Evolutionary conservation across 2,113 vertebrate genomes (phyloP).

Genomic region (Xiphophorus maculatus): DNA sequence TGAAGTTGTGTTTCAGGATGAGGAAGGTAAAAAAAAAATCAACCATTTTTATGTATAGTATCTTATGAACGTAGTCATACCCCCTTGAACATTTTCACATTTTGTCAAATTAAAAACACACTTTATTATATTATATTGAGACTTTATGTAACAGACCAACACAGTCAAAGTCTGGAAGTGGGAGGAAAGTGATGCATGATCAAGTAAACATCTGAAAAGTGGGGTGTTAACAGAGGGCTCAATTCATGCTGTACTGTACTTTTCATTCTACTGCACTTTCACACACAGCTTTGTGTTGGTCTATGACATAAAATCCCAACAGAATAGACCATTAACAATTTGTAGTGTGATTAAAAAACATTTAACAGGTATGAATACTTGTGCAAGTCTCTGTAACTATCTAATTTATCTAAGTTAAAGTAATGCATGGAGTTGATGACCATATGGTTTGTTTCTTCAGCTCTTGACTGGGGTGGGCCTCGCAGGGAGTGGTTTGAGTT

Average conservation of each 20-base stretch:
- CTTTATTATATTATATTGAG: neutral
- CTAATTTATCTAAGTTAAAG: neutral
- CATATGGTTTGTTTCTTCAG: conserved; percentile 68
- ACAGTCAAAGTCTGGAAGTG: neutral
- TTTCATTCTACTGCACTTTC: neutral
- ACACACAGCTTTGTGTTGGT: neutral
- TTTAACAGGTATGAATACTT: neutral
- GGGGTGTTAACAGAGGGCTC: neutral
- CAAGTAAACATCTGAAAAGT: neutral
- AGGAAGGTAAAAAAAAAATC: conserved; percentile 88
- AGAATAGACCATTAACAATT: neutral
- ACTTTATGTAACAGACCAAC: neutral
- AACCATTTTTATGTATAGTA: neutral
- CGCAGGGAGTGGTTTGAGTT: conserved; percentile 98
- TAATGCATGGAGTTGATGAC: neutral
- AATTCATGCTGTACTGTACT: neutral
- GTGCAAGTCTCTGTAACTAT: neutral
- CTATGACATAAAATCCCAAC: neutral
- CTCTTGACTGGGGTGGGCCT: conserved; percentile 97
- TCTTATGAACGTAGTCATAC: neutral
- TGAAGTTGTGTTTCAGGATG: conserved; percentile 97
- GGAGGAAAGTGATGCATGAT: neutral
- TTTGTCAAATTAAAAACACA: neutral
- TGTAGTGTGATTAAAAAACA: neutral
- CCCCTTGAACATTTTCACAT: neutral